Base-by-base conservation (phyloP, 2,888 invertebrate genomes). In the Axea sp. region DNA sequence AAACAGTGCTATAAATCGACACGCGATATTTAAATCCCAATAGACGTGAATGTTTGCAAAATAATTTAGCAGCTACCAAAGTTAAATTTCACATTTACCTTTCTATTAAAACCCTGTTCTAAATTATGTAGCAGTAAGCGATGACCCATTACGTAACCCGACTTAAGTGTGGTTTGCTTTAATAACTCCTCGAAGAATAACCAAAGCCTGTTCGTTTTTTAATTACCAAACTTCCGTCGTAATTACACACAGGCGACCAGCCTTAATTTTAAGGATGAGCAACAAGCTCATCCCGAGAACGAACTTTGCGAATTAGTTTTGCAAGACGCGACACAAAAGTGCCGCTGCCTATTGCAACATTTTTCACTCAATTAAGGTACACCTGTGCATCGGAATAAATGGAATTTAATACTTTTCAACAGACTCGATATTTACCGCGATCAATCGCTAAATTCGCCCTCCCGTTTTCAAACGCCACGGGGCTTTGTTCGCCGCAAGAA, bases 291-390 rank as follows among this genome's bases (percentile, higher is more conserved):
- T 57, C 31, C n/a, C 59, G 24, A 47, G 60, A 47, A 19, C 26
- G 30, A 74, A 74, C 59, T 74, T 74, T 60, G 22, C 15, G 55
- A 73, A 73, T 67, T 69, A 69, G 69, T 74, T 74, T 64, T 73
- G 57, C 68, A 62, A 57, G 47, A 51, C 37, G 31, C 28, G 43
- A 28, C 31, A 53, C 39, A 60, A 39, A 59, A 64, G 30, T 59
- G 33, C 8, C 15, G 43, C 33, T 41, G 31, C 28, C 49, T 53
- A 39, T 53, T 11, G 49, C 45, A 28, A 3, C 12, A 7, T 14
- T 49, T 60, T 47, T 49, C 8, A 12, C 31, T 41, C 30, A 26
- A 59, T 45, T 59, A 37, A 12, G 8, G n/a, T n/a, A 30, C 15
- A 14, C 12, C 30, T 4, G 5, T 1, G 12, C n/a, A 49, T 64